Percentiles rank a stretch among this genome's conserved stretches.
phyloP scores from a whole-genome alignment of 2,888 invertebrate species.

The Auanema sp. region DNA sequence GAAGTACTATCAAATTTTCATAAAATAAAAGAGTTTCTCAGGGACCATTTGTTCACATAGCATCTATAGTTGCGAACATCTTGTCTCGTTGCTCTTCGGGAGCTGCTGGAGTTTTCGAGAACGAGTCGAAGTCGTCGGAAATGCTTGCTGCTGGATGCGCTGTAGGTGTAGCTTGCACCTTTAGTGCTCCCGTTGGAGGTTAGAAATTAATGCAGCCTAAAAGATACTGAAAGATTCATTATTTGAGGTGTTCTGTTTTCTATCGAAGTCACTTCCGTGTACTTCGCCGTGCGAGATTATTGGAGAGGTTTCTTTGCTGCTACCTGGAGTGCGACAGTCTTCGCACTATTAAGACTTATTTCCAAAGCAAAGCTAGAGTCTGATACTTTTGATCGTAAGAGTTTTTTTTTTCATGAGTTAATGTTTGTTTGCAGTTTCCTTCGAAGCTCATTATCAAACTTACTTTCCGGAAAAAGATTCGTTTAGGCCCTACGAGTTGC shows the following conservation, averaged over 20 bases:
- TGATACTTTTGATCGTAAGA: neutral
- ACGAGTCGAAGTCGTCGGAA: conserved; percentile 74
- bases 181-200: conserved; percentile 94
- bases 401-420: neutral
- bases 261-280: conserved; percentile 97
- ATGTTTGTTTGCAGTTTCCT: conserved; percentile 73
- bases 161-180: conserved; percentile 89
- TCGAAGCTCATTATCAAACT: conserved; percentile 88
- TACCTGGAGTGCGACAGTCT: conserved; percentile 86
- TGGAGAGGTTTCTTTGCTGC: conserved; percentile 98
- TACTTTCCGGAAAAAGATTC: conserved; percentile 76
- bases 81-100: conserved; percentile 83
- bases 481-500: conserved; percentile 92
- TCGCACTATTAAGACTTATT: conserved; percentile 3
- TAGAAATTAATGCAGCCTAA: neutral
- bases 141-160: conserved; percentile 98
- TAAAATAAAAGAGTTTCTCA: conserved; percentile 38
- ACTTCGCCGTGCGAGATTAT: conserved; percentile 96
- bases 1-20: conserved; percentile 70
- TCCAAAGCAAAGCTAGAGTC: no score
- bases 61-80: conserved; percentile 90
- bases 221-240: neutral
- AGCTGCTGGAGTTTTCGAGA: conserved; percentile 49
- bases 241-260: conserved; percentile 85
- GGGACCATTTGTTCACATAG: conserved; percentile 97